Conservation (phyloP, 1,140 invertebrate genomes). For the Lepeophtheirus salmonis region DNA sequence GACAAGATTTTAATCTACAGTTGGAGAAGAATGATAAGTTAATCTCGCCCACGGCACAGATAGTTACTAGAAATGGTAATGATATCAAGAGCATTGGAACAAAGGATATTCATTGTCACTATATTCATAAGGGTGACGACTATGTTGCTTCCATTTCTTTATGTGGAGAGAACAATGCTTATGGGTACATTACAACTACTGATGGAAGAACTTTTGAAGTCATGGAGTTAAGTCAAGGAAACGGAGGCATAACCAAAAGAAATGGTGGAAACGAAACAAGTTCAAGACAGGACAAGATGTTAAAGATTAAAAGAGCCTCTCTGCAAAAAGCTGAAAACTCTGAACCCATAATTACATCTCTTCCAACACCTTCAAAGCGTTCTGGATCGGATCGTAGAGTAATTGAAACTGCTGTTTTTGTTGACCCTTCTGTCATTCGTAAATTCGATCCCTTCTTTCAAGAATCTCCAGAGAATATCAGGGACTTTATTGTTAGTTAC, state of each 20-base stretch:
- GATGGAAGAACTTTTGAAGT: not conserved
- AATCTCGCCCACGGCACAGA: not conserved
- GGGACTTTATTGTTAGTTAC: not conserved
- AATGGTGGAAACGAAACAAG: not conserved
- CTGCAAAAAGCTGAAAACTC: not conserved
- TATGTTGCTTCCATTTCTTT: not conserved
- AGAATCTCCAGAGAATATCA: not conserved
- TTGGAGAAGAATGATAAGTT: not conserved
- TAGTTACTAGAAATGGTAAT: not conserved
- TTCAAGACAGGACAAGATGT: not conserved
- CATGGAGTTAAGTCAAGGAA: not conserved
- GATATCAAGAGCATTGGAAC: not conserved
- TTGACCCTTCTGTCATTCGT: not conserved
- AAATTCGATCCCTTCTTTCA: not conserved
- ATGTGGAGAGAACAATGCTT: not conserved
- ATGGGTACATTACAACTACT: not conserved
- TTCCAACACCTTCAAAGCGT: not conserved
- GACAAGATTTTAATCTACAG: not conserved
- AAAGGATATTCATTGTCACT: not conserved
- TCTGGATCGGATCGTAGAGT: not conserved
- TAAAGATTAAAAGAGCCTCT: not conserved
- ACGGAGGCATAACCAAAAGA: not conserved
- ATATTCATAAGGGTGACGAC: not conserved
- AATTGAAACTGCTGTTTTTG: not conserved
- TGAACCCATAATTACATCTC: not conserved